Conservation (phyloP, 2,797 vertebrate genomes). For the Lagorchestes hirsutus region DNA sequence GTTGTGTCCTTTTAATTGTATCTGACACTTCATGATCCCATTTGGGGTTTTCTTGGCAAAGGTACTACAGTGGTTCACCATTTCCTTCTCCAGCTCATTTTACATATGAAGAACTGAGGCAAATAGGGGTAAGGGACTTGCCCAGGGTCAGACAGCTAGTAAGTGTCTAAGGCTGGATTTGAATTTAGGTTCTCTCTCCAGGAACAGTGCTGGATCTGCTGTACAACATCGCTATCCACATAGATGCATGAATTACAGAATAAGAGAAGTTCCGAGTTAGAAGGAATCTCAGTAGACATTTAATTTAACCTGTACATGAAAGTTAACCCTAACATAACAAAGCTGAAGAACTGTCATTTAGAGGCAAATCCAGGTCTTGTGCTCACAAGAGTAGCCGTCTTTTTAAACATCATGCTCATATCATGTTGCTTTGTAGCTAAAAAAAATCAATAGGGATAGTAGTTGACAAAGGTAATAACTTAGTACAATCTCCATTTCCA, state of each 20-base stretch:
- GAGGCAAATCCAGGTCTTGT: neutral
- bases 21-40: neutral
- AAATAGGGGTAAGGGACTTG: neutral
- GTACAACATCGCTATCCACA: neutral
- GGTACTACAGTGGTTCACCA: neutral
- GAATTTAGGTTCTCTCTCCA: neutral
- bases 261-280: neutral
- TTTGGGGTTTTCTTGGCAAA: neutral
- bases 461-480: neutral
- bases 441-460: neutral
- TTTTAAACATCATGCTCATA: neutral
- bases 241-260: neutral
- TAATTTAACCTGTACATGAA: neutral
- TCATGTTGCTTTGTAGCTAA: neutral
- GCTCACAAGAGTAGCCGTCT: neutral
- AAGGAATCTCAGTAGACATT: neutral
- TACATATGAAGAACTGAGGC: neutral
- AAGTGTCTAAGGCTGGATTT: neutral
- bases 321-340: neutral
- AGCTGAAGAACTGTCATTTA: neutral
- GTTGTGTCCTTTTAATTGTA: too few relatives aligned
- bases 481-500: neutral
- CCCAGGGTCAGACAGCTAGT: neutral
- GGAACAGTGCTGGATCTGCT: neutral
- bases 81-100: neutral